A percentile compares a stretch with the other conserved stretches of the same genome.
Conservation (phyloP, 53 echinoderm and acorn worm genomes). For the Echinometra lucunter region DNA sequence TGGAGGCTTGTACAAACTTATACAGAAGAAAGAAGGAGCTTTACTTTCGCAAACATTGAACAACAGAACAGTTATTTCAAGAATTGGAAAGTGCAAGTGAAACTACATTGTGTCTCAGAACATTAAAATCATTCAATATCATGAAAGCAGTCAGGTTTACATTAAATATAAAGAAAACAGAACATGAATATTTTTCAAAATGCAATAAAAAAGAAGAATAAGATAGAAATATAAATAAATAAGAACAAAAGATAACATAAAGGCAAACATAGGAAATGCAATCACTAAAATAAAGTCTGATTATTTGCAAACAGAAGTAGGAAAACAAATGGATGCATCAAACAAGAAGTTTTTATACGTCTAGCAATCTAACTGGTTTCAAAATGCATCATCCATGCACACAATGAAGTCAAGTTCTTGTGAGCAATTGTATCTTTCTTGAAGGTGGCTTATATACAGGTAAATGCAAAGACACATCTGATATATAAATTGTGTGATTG, state of each 20-base stretch:
- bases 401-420: background rate
- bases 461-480: too few relatives aligned
- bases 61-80: background rate
- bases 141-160: background rate
- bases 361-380: background rate
- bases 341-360: background rate
- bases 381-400: slow-evolving; percentile 26
- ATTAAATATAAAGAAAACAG: too few relatives aligned
- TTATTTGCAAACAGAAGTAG: background rate
- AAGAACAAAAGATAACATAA: background rate
- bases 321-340: background rate
- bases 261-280: background rate
- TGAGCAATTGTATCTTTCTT: background rate
- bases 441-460: too few relatives aligned
- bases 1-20: background rate
- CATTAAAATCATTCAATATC: background rate
- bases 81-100: background rate
- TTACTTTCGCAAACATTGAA: background rate
- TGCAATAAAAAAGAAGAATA: background rate
- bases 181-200: too few relatives aligned
- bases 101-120: too few relatives aligned
- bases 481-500: too few relatives aligned
- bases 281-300: background rate
- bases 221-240: background rate
- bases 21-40: background rate